Evolutionary conservation across 1,140 invertebrate species (phyloP).

Genomic region (Leptinotarsa defecta): DNA sequence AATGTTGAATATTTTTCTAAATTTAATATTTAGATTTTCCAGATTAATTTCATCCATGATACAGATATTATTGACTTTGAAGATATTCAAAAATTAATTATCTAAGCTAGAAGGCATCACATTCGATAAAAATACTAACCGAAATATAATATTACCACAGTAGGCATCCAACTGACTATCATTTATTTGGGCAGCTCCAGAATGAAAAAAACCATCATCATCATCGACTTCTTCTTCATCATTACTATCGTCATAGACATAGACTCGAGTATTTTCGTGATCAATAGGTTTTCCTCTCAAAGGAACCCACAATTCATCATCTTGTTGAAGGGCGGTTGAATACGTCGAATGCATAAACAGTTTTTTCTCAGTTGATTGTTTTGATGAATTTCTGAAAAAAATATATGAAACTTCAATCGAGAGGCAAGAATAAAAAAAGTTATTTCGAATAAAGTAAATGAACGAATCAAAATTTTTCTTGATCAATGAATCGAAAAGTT

Average conservation of each 20-base stretch:
- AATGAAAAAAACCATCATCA: constrained; percentile 38
- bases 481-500: no score
- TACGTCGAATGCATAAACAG: not conserved
- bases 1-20: no score
- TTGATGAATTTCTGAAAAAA: no score
- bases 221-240: constrained; percentile 32
- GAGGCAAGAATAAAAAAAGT: no score
- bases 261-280: not conserved
- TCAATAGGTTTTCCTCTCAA: constrained; percentile 5
- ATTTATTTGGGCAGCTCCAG: constrained; percentile 32
- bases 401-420: no score
- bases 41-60: no score
- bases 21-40: no score
- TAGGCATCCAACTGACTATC: constrained; percentile 46
- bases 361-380: no score
- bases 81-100: not conserved
- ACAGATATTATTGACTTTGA: constrained; percentile 5
- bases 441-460: no score
- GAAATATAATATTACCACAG: constrained; percentile 65
- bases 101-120: not conserved
- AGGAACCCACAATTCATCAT: not conserved
- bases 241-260: not conserved
- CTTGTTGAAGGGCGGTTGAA: not conserved
- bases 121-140: constrained; percentile 44
- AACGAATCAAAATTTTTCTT: no score